phyloP scores from a whole-genome alignment of 1,140 invertebrate species.

The Magallana ariakensis region DNA sequence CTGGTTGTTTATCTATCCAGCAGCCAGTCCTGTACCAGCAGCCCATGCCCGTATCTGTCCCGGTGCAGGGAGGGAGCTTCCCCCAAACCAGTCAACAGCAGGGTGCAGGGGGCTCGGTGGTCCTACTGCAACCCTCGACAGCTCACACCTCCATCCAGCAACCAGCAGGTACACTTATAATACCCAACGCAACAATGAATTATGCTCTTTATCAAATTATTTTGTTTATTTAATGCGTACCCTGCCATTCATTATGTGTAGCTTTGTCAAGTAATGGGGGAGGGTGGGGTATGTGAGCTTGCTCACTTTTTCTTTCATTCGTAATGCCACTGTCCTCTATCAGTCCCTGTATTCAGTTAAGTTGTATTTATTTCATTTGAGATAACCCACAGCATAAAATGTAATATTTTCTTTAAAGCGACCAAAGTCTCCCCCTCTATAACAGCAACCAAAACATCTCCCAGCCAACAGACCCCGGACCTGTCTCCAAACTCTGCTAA shows the following conservation, averaged over 20 bases:
- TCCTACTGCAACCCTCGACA: slow-evolving; percentile 53
- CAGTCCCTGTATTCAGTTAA: no score
- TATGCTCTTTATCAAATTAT: no score
- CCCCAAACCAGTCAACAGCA: slow-evolving; percentile 45
- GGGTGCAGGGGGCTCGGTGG: slow-evolving; percentile 37
- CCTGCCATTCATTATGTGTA: no score
- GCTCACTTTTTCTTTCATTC: no score
- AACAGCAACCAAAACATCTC: slow-evolving; percentile 14
- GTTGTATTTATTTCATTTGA: no score
- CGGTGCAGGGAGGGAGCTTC: slow-evolving; percentile 59
- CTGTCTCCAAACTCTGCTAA: slow-evolving; percentile 54
- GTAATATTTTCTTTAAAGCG: not conserved
- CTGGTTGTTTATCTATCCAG: not conserved
- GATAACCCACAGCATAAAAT: no score
- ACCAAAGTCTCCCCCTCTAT: not conserved
- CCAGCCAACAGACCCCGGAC: not conserved
- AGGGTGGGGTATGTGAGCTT: no score
- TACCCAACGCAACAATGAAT: no score
- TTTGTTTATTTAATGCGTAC: no score
- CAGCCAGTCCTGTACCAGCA: slow-evolving; percentile 46
- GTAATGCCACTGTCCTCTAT: no score
- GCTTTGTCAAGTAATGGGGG: no score
- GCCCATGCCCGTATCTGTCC: slow-evolving; percentile 65
- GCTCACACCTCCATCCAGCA: slow-evolving; percentile 44
- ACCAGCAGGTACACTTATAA: slow-evolving; percentile 21